These are phyloP conservation scores for Petroica traversi DNA, from an alignment of 2,113 vertebrate species.

Conservation along the genomic window DNA sequence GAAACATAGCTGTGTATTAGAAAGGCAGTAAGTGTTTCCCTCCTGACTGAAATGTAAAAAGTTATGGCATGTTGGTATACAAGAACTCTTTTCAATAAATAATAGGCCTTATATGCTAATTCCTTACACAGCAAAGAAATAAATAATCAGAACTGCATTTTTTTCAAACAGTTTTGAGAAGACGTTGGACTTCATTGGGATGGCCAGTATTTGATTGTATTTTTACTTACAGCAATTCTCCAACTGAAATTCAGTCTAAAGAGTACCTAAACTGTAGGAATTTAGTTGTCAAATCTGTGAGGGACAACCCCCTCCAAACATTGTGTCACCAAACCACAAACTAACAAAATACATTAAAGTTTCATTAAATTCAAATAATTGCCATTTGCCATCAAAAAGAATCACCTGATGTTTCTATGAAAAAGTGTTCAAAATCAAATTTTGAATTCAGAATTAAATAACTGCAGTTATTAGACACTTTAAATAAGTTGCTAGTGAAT, in stretches of 20 bases:
- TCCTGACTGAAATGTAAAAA: neutral
- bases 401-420: neutral
- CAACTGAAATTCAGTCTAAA: neutral
- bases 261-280: neutral
- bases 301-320: fast-evolving
- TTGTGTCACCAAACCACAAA: neutral
- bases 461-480: neutral
- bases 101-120: neutral
- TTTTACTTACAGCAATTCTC: neutral
- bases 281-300: neutral
- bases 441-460: neutral
- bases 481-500: neutral
- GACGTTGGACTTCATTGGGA: neutral
- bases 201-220: neutral
- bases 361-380: neutral
- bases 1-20: neutral
- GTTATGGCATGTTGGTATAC: neutral
- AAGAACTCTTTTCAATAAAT: neutral
- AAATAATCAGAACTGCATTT: neutral
- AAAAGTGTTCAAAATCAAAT: neutral
- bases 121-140: neutral
- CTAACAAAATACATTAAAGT: neutral
- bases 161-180: neutral
- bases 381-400: neutral
- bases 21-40: neutral